Percentiles rank a stretch among this genome's conserved stretches.
Conservation (phyloP, 2,797 vertebrate species). For the Melanotaenia pygmaea region DNA sequence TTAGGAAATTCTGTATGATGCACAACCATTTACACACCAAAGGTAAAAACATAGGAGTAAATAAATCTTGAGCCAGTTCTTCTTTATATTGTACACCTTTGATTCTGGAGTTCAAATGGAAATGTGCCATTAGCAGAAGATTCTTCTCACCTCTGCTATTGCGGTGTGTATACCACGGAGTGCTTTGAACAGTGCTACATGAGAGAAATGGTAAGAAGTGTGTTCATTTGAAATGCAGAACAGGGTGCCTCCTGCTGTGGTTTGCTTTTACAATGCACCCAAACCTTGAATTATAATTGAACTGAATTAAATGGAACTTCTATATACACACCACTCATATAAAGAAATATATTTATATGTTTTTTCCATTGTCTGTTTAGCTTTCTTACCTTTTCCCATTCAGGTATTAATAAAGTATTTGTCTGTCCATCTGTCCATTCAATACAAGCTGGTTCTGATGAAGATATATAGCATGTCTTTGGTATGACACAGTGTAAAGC, state of each 20-base stretch:
- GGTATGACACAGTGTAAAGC: constrained; percentile 37
- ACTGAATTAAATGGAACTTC: background rate
- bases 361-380: background rate
- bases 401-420: background rate
- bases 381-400: background rate
- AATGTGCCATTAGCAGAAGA: background rate
- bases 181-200: background rate
- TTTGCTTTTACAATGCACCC: background rate
- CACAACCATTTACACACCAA: background rate
- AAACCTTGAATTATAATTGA: background rate
- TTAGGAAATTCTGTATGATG: background rate
- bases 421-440: constrained; percentile 32
- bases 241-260: background rate
- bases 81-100: background rate
- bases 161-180: background rate
- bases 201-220: background rate
- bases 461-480: constrained; percentile 33
- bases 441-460: constrained; percentile 35
- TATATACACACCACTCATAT: background rate
- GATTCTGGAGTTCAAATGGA: background rate
- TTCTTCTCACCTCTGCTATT: background rate
- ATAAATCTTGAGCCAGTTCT: no score
- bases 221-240: background rate
- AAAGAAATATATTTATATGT: no score
- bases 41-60: background rate